Evolutionary conservation across 2,113 vertebrate genomes (phyloP).

Genomic region (Grus americana): DNA sequence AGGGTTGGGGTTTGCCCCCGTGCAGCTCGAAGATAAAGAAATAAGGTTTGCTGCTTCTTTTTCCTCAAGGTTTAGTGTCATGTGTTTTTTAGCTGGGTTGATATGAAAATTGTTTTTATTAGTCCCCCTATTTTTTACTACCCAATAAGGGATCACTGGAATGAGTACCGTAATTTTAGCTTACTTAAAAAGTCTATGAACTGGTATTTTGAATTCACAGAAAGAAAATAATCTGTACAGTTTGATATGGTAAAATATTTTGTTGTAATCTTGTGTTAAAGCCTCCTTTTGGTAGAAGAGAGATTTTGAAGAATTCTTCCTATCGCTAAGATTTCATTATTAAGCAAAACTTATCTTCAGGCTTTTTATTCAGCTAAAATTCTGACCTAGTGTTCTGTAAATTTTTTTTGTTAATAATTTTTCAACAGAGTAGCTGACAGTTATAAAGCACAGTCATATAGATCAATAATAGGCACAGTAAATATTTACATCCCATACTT

Average conservation of each 20-base stretch:
- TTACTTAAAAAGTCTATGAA: background rate
- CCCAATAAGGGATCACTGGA: background rate
- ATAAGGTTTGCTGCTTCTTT: background rate
- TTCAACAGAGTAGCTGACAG: conserved; percentile 7
- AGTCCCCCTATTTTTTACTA: background rate
- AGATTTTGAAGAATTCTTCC: background rate
- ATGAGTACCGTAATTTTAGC: background rate
- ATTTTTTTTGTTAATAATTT: background rate
- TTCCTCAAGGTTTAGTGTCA: background rate
- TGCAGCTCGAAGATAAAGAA: background rate
- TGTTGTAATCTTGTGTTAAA: background rate
- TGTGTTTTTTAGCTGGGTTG: background rate
- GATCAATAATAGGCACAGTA: background rate
- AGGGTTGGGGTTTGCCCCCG: background rate
- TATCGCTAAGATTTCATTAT: background rate
- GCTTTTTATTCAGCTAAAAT: conserved; percentile 1
- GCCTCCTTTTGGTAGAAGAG: background rate
- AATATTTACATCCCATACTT: conserved; percentile 17
- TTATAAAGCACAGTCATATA: background rate
- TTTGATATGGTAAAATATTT: background rate
- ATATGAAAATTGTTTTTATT: background rate
- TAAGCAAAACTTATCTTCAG: background rate
- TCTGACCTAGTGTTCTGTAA: background rate
- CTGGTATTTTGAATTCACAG: background rate
- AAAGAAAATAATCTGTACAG: background rate